Conservation (phyloP, 2,797 vertebrate species). For the Dicrostonyx torquatus region DNA sequence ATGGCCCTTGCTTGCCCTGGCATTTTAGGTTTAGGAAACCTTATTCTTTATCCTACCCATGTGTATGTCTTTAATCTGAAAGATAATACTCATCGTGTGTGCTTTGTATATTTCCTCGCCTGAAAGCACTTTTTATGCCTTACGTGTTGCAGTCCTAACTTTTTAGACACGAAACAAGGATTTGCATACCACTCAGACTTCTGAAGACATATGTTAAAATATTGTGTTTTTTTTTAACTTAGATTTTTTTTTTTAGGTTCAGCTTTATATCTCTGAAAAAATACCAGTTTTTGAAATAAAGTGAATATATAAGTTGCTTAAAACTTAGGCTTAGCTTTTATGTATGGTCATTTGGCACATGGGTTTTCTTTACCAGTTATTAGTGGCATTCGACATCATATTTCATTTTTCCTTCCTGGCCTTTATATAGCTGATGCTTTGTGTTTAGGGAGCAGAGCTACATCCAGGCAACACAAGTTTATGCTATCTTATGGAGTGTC, state of each 20-base stretch:
- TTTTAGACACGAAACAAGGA: neutral
- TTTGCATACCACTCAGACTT: neutral
- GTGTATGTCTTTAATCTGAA: slow-evolving; percentile 10
- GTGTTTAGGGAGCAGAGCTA: neutral
- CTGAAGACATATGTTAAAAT: slow-evolving; percentile 23
- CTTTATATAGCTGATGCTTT: neutral
- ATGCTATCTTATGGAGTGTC: neutral
- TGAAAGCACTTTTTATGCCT: slow-evolving; percentile 4
- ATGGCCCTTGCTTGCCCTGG: neutral
- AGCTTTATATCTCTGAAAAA: slow-evolving; percentile 35
- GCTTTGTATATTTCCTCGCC: neutral
- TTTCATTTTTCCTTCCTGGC: neutral
- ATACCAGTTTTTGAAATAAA: slow-evolving; percentile 32
- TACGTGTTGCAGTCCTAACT: neutral
- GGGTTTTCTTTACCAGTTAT: neutral
- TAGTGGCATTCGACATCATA: neutral
- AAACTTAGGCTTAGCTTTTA: neutral
- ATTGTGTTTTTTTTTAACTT: neutral
- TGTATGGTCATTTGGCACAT: neutral
- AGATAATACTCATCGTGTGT: neutral
- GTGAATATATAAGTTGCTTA: neutral
- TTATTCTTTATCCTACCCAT: neutral
- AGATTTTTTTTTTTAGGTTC: slow-evolving; percentile 12
- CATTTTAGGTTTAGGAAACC: neutral
- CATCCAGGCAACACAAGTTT: neutral